These are phyloP conservation scores for Diadema setosum DNA, from an alignment of 35 echinoderm and acorn worm genomes.

Conservation along the genomic window DNA sequence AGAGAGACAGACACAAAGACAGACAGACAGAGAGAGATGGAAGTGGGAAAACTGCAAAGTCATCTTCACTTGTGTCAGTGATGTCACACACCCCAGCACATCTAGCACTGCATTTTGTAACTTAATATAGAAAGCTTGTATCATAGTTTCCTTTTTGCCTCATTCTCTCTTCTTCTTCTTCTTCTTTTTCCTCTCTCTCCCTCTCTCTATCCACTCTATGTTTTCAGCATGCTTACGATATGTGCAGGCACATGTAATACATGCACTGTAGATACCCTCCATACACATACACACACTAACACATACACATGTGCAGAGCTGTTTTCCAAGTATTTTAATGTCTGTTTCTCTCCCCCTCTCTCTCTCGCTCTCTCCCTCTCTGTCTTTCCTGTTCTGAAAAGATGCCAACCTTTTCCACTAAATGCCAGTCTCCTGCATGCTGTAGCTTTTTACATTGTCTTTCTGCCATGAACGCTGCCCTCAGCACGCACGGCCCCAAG, in stretches of 20 bases:
- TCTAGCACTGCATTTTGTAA: background rate
- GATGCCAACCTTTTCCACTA: background rate
- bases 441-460: no score
- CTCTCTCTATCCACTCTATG: background rate
- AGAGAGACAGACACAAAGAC: background rate
- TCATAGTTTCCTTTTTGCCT: background rate
- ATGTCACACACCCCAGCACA: background rate
- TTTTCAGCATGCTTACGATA: background rate
- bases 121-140: background rate
- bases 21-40: background rate
- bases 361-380: background rate
- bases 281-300: no score
- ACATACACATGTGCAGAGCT: no score
- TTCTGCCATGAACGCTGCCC: no score
- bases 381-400: background rate
- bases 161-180: background rate
- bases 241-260: background rate
- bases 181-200: background rate
- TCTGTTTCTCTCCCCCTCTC: background rate
- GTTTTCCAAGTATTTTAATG: no score
- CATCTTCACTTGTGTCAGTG: background rate
- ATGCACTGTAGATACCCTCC: no score
- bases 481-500: no score
- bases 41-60: background rate
- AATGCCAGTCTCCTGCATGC: no score